phyloP scores from a whole-genome alignment of 2,888 invertebrate genomes.

The Eudasyphora cyanicolor region DNA sequence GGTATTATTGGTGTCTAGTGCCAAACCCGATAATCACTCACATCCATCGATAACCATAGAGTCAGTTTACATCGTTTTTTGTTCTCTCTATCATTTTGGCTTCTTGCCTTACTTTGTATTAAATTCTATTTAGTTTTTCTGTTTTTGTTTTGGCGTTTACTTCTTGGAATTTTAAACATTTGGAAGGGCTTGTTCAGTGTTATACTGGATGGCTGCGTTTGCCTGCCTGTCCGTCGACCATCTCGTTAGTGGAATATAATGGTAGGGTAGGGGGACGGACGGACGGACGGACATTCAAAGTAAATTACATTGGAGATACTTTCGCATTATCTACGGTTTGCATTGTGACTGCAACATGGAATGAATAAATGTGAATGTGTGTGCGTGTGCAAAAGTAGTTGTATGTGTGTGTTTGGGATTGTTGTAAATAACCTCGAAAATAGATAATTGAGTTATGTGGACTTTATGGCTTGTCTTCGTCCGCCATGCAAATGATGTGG shows the following conservation, averaged over 20 bases:
- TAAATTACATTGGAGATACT: slow-evolving; percentile 20
- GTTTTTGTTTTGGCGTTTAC: slow-evolving; percentile 7
- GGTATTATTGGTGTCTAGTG: slow-evolving; percentile 45
- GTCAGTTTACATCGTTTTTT: slow-evolving; percentile 53
- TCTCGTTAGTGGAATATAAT: background rate
- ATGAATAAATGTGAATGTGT: background rate
- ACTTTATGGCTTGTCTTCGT: slow-evolving; percentile 2
- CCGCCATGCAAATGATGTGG: slow-evolving; percentile 32
- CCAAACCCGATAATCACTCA: slow-evolving; percentile 63
- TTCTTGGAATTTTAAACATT: slow-evolving; percentile 63
- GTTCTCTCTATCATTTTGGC: slow-evolving; percentile 50
- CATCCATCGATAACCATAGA: slow-evolving; percentile 63
- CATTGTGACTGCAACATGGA: background rate
- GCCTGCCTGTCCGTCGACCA: background rate
- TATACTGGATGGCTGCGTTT: slow-evolving; percentile 44
- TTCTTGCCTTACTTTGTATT: slow-evolving; percentile 56
- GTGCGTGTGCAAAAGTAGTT: background rate
- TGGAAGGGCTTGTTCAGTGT: slow-evolving; percentile 54
- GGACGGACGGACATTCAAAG: too few species aligned
- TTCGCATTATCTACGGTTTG: slow-evolving; percentile 1
- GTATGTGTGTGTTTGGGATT: too few species aligned
- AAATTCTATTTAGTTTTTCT: slow-evolving; percentile 33
- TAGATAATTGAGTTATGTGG: slow-evolving; percentile 48
- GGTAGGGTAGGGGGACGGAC: too few species aligned
- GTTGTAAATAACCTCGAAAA: slow-evolving; percentile 64